These are phyloP conservation scores for Buteo buteo DNA, from an alignment of 2,113 vertebrate species.

Conservation along the genomic window DNA sequence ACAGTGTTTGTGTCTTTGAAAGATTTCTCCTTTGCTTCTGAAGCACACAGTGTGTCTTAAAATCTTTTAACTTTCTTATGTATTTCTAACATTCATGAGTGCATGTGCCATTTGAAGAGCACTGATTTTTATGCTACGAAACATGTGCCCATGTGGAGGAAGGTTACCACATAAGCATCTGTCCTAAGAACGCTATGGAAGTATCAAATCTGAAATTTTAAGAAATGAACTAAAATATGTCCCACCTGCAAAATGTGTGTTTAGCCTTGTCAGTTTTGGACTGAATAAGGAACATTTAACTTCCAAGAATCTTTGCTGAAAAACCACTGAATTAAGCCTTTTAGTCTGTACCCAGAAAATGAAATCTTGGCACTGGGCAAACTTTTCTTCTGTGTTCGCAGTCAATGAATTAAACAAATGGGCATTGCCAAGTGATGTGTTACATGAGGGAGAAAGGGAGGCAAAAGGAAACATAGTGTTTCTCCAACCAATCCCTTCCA, in stretches of 20 bases:
- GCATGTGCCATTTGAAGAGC: not conserved
- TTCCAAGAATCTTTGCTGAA: not conserved
- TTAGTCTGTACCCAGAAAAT: not conserved
- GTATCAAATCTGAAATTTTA: not conserved
- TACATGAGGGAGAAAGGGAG: not conserved
- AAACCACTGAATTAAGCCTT: not conserved
- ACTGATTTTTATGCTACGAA: not conserved
- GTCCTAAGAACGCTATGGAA: not conserved
- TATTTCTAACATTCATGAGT: not conserved
- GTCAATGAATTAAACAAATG: not conserved
- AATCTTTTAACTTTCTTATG: accelerated
- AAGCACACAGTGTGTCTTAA: not conserved
- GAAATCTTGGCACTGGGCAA: not conserved
- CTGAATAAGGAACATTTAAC: not conserved
- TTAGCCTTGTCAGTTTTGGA: not conserved
- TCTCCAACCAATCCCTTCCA: not conserved
- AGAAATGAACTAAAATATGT: not conserved
- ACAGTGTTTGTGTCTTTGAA: not conserved
- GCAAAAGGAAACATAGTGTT: not conserved
- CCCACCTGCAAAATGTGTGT: not conserved
- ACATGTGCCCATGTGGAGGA: not conserved
- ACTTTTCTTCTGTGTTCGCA: not conserved
- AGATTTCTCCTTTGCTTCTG: not conserved
- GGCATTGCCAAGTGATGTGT: not conserved
- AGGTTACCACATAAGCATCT: not conserved